Evolutionary conservation across 2,797 vertebrate genomes (phyloP), one percentile per base, ranked within the genome.

Genomic region (Propithecus perrieri): DNA sequence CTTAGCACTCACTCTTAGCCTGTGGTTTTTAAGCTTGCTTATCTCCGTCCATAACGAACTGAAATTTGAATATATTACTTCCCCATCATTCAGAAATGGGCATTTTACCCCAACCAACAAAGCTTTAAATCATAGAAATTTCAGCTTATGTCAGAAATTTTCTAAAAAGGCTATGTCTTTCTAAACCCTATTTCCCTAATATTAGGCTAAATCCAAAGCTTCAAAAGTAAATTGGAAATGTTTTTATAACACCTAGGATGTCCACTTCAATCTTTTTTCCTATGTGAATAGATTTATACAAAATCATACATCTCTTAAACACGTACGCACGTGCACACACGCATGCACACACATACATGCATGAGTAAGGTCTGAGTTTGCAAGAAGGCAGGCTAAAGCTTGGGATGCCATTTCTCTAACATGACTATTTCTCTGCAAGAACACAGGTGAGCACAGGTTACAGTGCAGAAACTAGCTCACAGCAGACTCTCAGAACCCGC

Each of bases 171-270:
- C 20, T 76, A 1, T 85, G 20, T 71, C 43, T 65, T 83, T 76
- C n/a, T 48, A 50, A 86, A 69, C 15, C 17, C 2, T 46, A 17
- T 69, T 55, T 46, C 38, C 12, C 15, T 67, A 38, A 6, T 67
- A 85, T 65, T 65, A 91, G 57, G 43, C 48, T 91, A 94, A 87
- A 63, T 86, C n/a, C 35, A 55, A 53, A 92, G 7, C 38, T 59
- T 43, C 4, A 76, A 63, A 91, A 59, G 33, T 69, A 75, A 65
- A 7, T 80, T 55, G 59, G 26, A 89, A 84, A 48, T 88, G 11
- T 1, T 75, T 43, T 95, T 83, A 67, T 81, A 33, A 61, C 8
- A 61, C 18, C 4, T 61, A 55, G 20, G 57, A 78, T 2, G 24
- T 48, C 20, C 2, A 53, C 35, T 43, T 74, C 22, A 20, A 0